Conservation (phyloP, 2,797 vertebrate species). For the Babyrousa celebensis region DNA sequence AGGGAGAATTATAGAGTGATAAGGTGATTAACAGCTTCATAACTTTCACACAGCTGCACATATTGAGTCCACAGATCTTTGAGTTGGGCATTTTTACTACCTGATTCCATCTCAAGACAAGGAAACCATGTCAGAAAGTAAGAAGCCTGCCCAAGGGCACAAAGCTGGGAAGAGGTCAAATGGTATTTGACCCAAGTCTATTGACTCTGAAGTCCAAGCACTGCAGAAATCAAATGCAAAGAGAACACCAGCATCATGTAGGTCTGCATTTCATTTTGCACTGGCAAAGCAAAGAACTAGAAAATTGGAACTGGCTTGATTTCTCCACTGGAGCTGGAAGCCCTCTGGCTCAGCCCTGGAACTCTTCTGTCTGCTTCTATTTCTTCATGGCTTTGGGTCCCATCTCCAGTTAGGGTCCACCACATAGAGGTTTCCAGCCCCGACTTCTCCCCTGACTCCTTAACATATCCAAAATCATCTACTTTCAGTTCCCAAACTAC, state of each 20-base stretch:
- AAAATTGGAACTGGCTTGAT: background rate
- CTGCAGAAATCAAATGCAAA: background rate
- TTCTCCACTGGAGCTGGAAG: background rate
- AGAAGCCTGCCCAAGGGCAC: background rate
- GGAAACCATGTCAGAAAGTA: slow-evolving; percentile 17
- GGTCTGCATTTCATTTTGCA: background rate
- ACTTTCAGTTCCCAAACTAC: background rate
- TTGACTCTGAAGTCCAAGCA: background rate
- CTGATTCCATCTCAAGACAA: background rate
- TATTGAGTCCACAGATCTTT: background rate
- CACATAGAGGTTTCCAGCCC: background rate
- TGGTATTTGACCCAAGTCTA: background rate
- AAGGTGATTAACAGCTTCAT: background rate
- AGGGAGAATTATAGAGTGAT: background rate
- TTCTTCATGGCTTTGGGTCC: background rate
- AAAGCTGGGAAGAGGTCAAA: background rate
- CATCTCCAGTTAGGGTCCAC: background rate
- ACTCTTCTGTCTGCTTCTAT: background rate
- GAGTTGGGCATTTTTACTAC: background rate
- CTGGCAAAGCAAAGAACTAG: background rate
- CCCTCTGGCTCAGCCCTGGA: background rate
- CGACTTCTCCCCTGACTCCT: background rate
- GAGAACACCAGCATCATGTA: background rate
- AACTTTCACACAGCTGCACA: background rate
- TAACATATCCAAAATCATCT: background rate